A percentile compares a stretch with the other conserved stretches of the same genome.
These are phyloP conservation scores for Sitta carolinensis DNA, from an alignment of 2,797 vertebrate genomes.

Conservation along the genomic window DNA sequence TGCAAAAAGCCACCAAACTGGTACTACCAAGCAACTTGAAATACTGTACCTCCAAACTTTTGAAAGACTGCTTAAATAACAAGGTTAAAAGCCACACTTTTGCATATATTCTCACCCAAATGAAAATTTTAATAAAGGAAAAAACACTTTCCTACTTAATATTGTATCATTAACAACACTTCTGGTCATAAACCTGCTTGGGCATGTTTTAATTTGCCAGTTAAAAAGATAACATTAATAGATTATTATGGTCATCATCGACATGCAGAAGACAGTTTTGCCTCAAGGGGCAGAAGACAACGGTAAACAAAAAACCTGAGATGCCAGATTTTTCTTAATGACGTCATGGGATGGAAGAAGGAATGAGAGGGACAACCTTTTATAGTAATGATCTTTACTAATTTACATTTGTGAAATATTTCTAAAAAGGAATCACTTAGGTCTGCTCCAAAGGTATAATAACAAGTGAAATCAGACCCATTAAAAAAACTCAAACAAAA, in stretches of 20 bases:
- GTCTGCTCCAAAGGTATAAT: not conserved
- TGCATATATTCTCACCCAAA: not conserved
- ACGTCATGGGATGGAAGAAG: not conserved
- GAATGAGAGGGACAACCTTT: not conserved
- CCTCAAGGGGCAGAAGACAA: not conserved
- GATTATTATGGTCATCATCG: not conserved
- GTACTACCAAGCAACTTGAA: not conserved
- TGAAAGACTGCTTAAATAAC: not conserved
- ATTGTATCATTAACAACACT: not conserved
- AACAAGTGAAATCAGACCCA: not conserved
- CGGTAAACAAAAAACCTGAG: not conserved
- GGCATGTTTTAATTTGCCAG: not conserved
- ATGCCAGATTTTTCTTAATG: not conserved
- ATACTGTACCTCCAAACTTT: not conserved
- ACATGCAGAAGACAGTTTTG: not conserved
- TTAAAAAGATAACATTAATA: not conserved
- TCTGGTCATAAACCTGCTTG: not conserved
- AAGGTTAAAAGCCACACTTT: not conserved
- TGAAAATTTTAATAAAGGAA: not conserved
- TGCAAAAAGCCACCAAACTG: not conserved
- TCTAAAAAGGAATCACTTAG: not conserved
- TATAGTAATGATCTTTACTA: not conserved
- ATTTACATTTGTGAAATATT: not conserved
- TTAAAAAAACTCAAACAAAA: not conserved
- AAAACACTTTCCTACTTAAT: not conserved